Evolutionary conservation across 2,797 vertebrate species (phyloP), one percentile per base, ranked within the genome.

Genomic region (Bryconaethiops microstoma): DNA sequence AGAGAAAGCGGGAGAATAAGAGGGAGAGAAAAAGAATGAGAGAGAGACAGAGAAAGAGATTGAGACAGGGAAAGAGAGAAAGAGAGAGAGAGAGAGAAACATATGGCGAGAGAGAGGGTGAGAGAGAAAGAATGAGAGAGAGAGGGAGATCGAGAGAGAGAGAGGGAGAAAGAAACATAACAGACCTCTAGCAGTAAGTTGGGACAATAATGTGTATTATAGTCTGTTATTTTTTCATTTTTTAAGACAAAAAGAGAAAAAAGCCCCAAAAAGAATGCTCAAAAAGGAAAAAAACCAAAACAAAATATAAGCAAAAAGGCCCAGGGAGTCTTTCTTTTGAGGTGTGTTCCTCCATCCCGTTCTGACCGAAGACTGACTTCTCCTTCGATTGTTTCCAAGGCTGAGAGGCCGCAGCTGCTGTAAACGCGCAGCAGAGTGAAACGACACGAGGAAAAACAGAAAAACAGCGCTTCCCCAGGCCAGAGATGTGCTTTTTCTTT

Each of bases 311-410:
- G 29, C 29, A 29, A 29, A 29, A 71, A n/a, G n/a, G n/a, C n/a
- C n/a, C n/a, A n/a, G n/a, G n/a, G n/a, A n/a, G n/a, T n/a, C n/a
- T n/a, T n/a, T n/a, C n/a, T n/a, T n/a, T n/a, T n/a, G n/a, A 48
- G 72, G 76, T 57, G 76, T 60, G 77, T 77, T 70, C 82, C 83
- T 81, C 75, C 69, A 78, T 85, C 71, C 67, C 74, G 64, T 68
- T 72, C 19, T 76, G 78, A 79, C 79, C 79, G 70, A 80, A 79
- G 81, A 83, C 67, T 65, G 21, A 63, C 75, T 81, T 80, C 73
- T 62, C 21, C 64, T 62, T 57, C 16, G 69, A 23, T 60, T 54
- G 70, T 80, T 75, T 64, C 57, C 21, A 59, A 73, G 72, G 14
- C 29, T 29, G 73, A 68, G 57, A 62, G 72, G 52, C 62, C 50